A percentile compares a stretch with the other conserved stretches of the same genome.
Evolutionary conservation across 2,888 invertebrate species (phyloP).

Genomic region (Amphipoea lucens): DNA sequence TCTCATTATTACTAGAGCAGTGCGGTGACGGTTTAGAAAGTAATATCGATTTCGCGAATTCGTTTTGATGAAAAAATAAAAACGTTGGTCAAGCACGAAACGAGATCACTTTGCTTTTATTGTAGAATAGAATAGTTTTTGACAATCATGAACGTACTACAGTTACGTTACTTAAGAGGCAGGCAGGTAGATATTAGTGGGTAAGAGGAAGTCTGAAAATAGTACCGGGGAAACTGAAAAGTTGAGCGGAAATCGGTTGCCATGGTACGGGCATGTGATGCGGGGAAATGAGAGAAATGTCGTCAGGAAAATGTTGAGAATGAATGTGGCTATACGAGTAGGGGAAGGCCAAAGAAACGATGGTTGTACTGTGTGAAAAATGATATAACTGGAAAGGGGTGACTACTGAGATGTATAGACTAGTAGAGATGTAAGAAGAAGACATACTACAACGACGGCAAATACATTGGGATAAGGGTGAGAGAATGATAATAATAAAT

Average conservation of each 20-base stretch:
- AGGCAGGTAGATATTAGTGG: background rate
- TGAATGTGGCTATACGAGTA: background rate
- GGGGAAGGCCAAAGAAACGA: background rate
- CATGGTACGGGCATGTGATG: background rate
- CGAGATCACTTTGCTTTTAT: slow-evolving; percentile 37
- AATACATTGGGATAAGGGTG: background rate
- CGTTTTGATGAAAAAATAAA: slow-evolving; percentile 53
- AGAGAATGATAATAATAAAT: background rate
- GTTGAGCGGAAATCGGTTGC: background rate
- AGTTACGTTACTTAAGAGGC: background rate
- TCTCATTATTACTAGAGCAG: slow-evolving; percentile 37
- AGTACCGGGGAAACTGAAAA: background rate
- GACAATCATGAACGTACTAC: background rate
- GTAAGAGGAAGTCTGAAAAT: background rate
- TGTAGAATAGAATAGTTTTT: slow-evolving; percentile 14
- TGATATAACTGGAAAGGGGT: no score
- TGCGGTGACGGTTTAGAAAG: slow-evolving; percentile 62
- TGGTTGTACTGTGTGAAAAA: background rate
- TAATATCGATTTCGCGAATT: slow-evolving; percentile 61
- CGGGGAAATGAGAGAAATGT: background rate
- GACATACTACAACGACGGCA: no score
- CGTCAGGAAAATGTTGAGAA: background rate
- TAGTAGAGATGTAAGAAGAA: background rate
- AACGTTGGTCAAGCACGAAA: slow-evolving; percentile 52
- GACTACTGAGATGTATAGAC: background rate